Evolutionary conservation across 1,140 invertebrate genomes (phyloP), one percentile per base, ranked within the genome.

Genomic region (Drosophila biarmipes): DNA sequence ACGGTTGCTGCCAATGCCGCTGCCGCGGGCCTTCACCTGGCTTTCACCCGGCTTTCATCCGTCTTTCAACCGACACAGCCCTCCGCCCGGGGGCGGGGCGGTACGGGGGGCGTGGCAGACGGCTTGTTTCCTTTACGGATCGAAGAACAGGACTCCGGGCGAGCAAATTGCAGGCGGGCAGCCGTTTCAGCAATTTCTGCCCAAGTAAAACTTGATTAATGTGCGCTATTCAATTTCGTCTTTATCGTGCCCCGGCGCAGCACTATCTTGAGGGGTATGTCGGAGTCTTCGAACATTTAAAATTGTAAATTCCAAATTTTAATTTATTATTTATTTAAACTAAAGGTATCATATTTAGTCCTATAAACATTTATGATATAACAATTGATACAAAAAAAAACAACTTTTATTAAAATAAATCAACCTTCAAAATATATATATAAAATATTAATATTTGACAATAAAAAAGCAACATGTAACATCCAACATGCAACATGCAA

Each of bases 151-250:
- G 69, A 56, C 73, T 52, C n/a, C 17, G 38, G 29, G 59, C 52
- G 12, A 29, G 40, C 38, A 66, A 59, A 43, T 56, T 48, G 53
- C 37, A 34, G 46, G 34, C 8, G 45, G 17, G 29, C 48, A 54
- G 58, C 42, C 27, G 40, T 21, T n/a, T 48, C 55, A 58, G 53
- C 71, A 53, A 34, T 67, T 74, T 29, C 40, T 38, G 17, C 19
- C 42, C 55, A 46, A 46, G 38, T 52, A 48, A 63, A 80, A 40
- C 45, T 61, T 76, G 78, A 80, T 80, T 80, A 80, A 80, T 80
- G 78, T 64, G 12, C 42, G 54, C 63, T 55, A 52, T 76, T 76
- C 63, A 56, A 76, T 76, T 76, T 61, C 48, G 42, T 54, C 31
- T 24, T 43, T 38, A 8, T 34, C n/a, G 4, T n/a, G 45, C 15